Base-by-base conservation (phyloP, 1,140 invertebrate genomes). In the Drosophila seguyi region DNA sequence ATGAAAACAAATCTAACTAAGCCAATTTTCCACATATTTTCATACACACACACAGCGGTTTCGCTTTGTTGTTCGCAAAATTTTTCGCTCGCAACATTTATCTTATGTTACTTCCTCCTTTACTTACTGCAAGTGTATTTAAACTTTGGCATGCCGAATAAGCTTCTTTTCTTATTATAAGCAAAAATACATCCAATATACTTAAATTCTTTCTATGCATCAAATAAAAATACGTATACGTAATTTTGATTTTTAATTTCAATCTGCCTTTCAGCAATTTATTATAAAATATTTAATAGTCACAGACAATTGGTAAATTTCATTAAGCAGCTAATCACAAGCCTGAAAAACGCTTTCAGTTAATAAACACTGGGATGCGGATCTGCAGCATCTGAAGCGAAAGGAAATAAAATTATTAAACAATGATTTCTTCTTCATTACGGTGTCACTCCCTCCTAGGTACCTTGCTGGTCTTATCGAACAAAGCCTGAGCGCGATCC, bases 401-500 rank as follows among this genome's bases (percentile, higher is more conserved):
- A 4, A 44, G 39, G 41, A 47, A 48, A 36, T 11, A 27, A 45
- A 29, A 16, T n/a, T 10, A 10, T 45, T 31, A 29, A 38, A 52
- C 2, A 22, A 36, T 58, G 16, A 16, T 22, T 22, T 13, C 1
- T 6, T 13, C 6, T 4, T 14, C 0, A 4, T 6, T n/a, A 22
- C 29, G 6, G 25, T 25, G 5, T 4, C 6, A 0, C 6, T 1
- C 2, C 6, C 6, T 8, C 41, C 8, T 6, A 34, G 8, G n/a
- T 16, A 92, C 91, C 74, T 92, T 92, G 78, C 82, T 92, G 6
- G 90, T 91, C 59, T 91, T 92, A 86, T 97, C 95, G 72, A 96
- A 95, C 53, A 94, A 93, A 14, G 96, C 95, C 50, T 93, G 93
- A 72, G 94, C 94, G 10, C 94, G 93, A 31, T 94, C 92, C 77